Evolutionary conservation across 2,113 vertebrate genomes (phyloP).

Genomic region (Sebastes schlegelii): DNA sequence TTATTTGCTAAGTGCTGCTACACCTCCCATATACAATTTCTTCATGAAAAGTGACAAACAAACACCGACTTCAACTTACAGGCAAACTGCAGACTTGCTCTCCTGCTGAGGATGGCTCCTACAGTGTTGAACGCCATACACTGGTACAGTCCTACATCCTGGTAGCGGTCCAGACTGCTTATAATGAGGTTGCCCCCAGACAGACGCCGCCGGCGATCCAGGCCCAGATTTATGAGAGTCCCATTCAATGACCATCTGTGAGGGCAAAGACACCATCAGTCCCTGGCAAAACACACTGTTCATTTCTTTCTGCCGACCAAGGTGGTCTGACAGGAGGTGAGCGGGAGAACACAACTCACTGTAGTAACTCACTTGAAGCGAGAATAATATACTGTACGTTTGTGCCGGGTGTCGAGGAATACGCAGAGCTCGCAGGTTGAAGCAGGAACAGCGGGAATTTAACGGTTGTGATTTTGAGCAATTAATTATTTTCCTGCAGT

Average conservation of each 20-base stretch:
- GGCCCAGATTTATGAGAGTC: conserved; percentile 88
- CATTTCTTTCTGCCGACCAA: conserved; percentile 56
- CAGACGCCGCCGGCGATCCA: conserved; percentile 91
- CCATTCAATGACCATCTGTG: conserved; percentile 96
- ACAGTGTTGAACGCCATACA: conserved; percentile 94
- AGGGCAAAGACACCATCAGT: conserved; percentile 82
- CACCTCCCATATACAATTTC: neutral
- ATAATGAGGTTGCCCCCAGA: conserved; percentile 95
- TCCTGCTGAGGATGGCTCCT: conserved; percentile 93
- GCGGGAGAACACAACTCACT: conserved; percentile 47
- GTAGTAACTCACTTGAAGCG: conserved; percentile 36
- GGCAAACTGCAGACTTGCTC: conserved; percentile 94
- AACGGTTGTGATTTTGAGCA: neutral
- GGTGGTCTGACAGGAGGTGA: conserved; percentile 65
- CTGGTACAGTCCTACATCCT: conserved; percentile 93
- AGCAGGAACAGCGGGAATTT: conserved; percentile 14
- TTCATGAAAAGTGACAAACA: conserved; percentile 22
- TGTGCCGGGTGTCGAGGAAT: conserved; percentile 12
- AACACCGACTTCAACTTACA: conserved; percentile 86
- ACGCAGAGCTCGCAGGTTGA: conserved; percentile 2
- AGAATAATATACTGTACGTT: conserved; percentile 32
- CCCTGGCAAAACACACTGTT: conserved; percentile 55
- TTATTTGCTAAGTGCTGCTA: conserved; percentile 43
- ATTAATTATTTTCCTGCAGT: neutral
- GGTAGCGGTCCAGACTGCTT: conserved; percentile 90